Base-by-base conservation (phyloP, 2,113 vertebrate genomes). In the Arenaria interpres region DNA sequence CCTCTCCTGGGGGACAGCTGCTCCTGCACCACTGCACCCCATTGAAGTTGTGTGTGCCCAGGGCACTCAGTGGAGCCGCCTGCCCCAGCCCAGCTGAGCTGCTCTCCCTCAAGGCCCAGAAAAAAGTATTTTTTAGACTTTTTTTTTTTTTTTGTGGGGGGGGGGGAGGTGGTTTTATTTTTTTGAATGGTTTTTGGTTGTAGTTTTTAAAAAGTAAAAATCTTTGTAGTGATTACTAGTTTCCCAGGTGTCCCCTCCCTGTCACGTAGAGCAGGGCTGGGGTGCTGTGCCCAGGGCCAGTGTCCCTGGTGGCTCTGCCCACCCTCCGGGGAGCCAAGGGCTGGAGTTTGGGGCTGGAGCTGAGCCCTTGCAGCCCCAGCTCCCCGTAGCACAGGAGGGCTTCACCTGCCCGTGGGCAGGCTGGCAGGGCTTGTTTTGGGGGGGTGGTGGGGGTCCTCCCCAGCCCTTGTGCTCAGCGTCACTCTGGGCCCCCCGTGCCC, bases 141-240 rank as follows among this genome's bases (percentile, higher is more conserved):
- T 41, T 41, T 45, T 45, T 45, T 21, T 21, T 89, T 77, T 75
- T 43, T 28, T 16, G 12, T 8, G 39, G 79, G 71, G 48, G 45
- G 45, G 45, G 10, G 32, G 21, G 9, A 32, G 18, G 13, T 15
- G 60, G 30, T 6, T 37, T 74, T 62, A 27, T 51, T 41, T 27
- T 57, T 50, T 51, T 4, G 2, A 56, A 83, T 56, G 35, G 24
- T 19, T 74, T 88, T 89, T 84, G 51, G 45, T 41, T 88, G 87
- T 96, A 94, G 93, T 95, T 73, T 71, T 85, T 75, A 20, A 21
- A 91, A 83, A 75, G 85, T n/a, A 72, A 89, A 91, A 45, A 8
- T 45, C 71, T 94, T 62, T 37, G 91, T 97, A 96, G 96, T 56
- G 48, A 72, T 90, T 11, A 6, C 78, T 96, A 97, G 95, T 94